phyloP scores from a whole-genome alignment of 2,113 vertebrate species.

The Phoenicopterus ruber region DNA sequence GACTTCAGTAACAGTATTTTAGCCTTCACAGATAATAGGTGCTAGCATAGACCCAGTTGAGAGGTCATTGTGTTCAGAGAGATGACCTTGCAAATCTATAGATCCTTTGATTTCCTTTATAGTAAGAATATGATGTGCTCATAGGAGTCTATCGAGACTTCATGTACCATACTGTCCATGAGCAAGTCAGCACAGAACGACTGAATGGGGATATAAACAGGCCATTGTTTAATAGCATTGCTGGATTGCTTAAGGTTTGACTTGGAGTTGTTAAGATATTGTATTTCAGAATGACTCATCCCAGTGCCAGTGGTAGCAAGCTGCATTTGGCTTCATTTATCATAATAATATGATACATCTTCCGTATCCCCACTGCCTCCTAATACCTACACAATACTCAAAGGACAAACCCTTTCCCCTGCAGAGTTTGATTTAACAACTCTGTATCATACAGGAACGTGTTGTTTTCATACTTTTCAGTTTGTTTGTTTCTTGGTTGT shows the following conservation, averaged over 20 bases:
- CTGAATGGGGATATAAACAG: constrained; percentile 12
- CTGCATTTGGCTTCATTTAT: constrained; percentile 48
- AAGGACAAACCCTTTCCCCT: neutral
- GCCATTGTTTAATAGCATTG: constrained; percentile 5
- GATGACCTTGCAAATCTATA: neutral
- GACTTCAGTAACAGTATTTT: neutral
- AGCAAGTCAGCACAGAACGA: neutral
- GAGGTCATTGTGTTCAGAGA: neutral
- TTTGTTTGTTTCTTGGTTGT: neutral
- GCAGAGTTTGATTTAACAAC: neutral
- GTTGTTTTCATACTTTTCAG: neutral
- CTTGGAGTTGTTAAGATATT: constrained; percentile 20
- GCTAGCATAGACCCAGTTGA: neutral
- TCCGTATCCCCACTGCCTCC: neutral
- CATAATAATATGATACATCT: neutral
- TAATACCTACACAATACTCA: neutral
- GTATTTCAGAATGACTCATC: constrained; percentile 32
- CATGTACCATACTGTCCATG: neutral
- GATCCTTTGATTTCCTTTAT: neutral
- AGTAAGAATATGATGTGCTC: neutral
- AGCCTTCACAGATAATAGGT: neutral
- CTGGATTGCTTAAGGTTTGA: constrained; percentile 23
- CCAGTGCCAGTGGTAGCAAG: neutral
- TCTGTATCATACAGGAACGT: neutral
- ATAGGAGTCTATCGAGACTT: neutral